Evolutionary conservation across 2,113 vertebrate genomes (phyloP), one percentile per base, ranked within the genome.

Genomic region (Cebidichthys violaceus): DNA sequence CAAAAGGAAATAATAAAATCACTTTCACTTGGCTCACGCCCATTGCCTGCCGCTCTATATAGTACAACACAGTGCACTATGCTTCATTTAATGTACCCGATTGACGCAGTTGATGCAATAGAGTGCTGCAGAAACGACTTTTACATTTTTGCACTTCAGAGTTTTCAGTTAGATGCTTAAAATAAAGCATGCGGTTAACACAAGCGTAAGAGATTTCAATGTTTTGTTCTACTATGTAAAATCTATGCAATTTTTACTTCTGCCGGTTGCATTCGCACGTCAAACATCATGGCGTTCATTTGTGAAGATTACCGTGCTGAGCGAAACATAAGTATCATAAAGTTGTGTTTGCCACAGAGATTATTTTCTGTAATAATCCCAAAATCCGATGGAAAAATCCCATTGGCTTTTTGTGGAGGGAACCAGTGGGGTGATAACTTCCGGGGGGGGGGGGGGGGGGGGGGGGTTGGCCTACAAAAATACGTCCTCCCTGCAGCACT

Each of bases 1-100:
- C 9, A 64, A 81, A 64, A 68, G 41, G 47, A 81, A 83, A 86
- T 75, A 78, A 78, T 78, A 69, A 71, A 85, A 85, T 79, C 47
- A 20, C 24, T 73, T 67, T 62, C 13, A 78, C 61, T 82, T 79
- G 75, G 50, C 73, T 70, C 69, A 54, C 55, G 45, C 35, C 13
- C 33, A 81, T 55, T 41, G n/a, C 24, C 55, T 73, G 3, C 41
- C 60, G 33, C 24, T 55, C 27, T 29, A 2, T 29, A 57, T 10
- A 24, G 13, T n/a, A 65, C 18, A 43, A 43, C 29, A 31, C 7
- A 52, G 14, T 17, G 6, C 33, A 70, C 17, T 27, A 83, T 31
- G 60, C 60, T 81, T 59, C 17, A 37, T 72, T 41, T 84, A 71
- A 82, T 72, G 59, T 37, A 55, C 57, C 20, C 59, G n/a, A 68